Base-by-base conservation (phyloP, 2,888 invertebrate genomes). In the Drosophila nr. perissopoda region DNA sequence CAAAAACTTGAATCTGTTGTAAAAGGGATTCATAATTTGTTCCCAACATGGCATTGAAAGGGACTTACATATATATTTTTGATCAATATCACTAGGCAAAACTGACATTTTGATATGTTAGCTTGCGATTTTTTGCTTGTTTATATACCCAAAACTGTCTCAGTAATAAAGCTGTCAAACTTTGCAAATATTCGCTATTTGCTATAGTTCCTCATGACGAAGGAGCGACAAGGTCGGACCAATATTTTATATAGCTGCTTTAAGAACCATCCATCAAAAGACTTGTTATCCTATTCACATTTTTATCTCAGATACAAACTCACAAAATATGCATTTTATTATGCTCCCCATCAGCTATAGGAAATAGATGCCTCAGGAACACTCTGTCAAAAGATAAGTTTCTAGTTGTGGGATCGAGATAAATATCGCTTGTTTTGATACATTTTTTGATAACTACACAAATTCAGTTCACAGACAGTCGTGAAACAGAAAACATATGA, bases 41-140 rank as follows among this genome's bases (percentile, higher is more conserved):
- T n/a, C 2, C 10, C 10, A 10, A 10, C 16, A 36, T 36, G 1
- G 6, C 38, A 18, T 38, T 38, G 38, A 38, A 18, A 38, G 38
- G 1, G 38, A 38, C 16, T 36, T 13, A 16, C 7, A 21, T 42
- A 11, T 13, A 13, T 4, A 21, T 21, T 3, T 21, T 21, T 6
- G n/a, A 42, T 21, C 6, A 11, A 11, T 11, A 42, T 13, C 42
- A 42, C 11, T 6, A 42, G 11, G 6, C 42, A 2, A 42, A 42
- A 11, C n/a, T 3, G 0, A 11, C 5, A 21, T 42, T 0, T 42
- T n/a, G 6, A 11, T 0, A 11, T n/a, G n/a, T n/a, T 11, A n/a
- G 2, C n/a, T 6, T 10, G 18, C 11, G 33, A 31, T 33, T 33
- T 33, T 2, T 33, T 33, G 10, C 0, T 18, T n/a, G 18, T 4